Evolutionary conservation across 2,113 vertebrate species (phyloP).

Genomic region (Aspiorhynchus laticeps): DNA sequence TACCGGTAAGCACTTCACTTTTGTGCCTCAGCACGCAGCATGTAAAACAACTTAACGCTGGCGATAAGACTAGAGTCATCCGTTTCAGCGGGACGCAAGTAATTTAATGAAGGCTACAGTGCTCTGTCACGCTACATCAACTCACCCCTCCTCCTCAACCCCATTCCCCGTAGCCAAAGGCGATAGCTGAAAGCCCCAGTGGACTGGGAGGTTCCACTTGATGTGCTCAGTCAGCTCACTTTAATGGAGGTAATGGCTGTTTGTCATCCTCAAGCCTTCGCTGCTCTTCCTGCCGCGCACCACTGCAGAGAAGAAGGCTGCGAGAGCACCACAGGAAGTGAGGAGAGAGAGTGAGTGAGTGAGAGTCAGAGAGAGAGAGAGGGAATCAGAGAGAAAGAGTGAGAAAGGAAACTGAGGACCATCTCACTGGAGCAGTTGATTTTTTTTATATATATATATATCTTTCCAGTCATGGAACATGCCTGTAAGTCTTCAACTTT

Average conservation of each 20-base stretch:
- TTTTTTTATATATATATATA: conserved; percentile 60
- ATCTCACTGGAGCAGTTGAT: conserved; percentile 65
- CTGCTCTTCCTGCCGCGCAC: conserved; percentile 55
- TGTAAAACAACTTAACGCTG: not conserved
- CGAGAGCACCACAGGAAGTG: conserved; percentile 49
- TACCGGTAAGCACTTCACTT: not conserved
- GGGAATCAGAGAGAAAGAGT: conserved; percentile 42
- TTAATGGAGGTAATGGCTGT: conserved; percentile 64
- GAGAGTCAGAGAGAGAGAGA: conserved; percentile 59
- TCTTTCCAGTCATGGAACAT: conserved; percentile 79
- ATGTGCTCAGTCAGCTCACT: conserved; percentile 52
- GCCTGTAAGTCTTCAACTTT: conserved; percentile 71
- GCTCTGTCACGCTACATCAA: conserved; percentile 25
- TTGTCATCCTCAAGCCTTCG: conserved; percentile 50
- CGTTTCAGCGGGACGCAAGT: not conserved
- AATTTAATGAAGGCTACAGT: conserved; percentile 26
- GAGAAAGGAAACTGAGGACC: conserved; percentile 66
- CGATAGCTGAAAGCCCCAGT: conserved; percentile 53
- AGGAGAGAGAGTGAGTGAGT: conserved; percentile 48
- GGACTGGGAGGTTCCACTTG: conserved; percentile 52
- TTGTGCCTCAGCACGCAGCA: not conserved
- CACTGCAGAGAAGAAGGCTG: conserved; percentile 49
- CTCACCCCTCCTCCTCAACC: not conserved
- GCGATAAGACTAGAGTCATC: not conserved
- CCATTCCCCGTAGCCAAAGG: conserved; percentile 35